Evolutionary conservation across 2,113 vertebrate species (phyloP), one percentile per base, ranked within the genome.

Genomic region (pig (Sus scrofa)): DNA sequence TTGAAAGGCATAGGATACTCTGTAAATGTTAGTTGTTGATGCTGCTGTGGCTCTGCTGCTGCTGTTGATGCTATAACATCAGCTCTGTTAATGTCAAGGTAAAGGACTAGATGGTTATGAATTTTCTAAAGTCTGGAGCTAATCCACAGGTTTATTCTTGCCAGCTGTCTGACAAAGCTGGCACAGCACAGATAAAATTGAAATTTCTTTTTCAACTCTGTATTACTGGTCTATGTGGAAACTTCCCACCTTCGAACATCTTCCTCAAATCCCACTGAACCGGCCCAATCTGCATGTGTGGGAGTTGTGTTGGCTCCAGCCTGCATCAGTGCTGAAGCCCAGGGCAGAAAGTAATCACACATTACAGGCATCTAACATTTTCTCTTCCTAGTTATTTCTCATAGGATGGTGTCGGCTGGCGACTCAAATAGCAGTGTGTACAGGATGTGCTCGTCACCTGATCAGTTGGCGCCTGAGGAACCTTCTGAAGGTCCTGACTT

Each of bases 301-400:
- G 58, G 95, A 96, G 67, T 75, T 88, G 60, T 86, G 50, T 94
- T 95, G 77, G 18, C 73, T 91, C 26, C 89, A 60, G 30, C 70
- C 16, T 86, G 44, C 0, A 1, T 94, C 65, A 86, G 39, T 32
- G 19, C n/a, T 60, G 50, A 60, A 89, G 50, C 52, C 20, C 78
- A 91, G 83, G 70, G 94, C 58, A 96, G 78, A 92, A 89, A 68
- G 56, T 7, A 71, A 37, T 79, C 37, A 86, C 39, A 91, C 52
- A n/a, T 89, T 75, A 86, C 20, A 81, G 75, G 34, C n/a, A 84
- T 34, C 37, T 37, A 94, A 75, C 71, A 65, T 96, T 92, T 94
- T 95, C 62, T 96, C 34, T 77, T 95, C 18, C 15, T 58, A 84
- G 84, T 94, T 60, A 93, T 94, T 96, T 97, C 92, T 97, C 89